Conservation (phyloP, 2,113 vertebrate genomes). For the Burhinus bistriatus region DNA sequence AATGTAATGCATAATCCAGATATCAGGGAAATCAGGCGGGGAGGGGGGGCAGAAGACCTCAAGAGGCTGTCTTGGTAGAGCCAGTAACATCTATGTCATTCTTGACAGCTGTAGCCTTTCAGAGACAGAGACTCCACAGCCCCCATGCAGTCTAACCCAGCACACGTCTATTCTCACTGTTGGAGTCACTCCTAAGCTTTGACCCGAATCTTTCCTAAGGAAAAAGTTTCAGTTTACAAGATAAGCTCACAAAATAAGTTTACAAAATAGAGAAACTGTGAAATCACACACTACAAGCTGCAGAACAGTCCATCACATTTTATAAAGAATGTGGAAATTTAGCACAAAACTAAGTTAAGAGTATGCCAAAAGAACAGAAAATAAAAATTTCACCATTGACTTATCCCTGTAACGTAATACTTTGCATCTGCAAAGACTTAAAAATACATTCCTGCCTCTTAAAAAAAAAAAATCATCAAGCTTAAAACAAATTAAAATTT, state of each 20-base stretch:
- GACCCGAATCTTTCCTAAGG: neutral
- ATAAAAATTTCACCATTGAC: neutral
- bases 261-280: neutral
- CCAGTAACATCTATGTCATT: neutral
- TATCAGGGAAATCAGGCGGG: neutral
- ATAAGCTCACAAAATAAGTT: neutral
- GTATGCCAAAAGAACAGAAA: neutral
- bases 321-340: neutral
- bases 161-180: neutral
- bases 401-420: neutral
- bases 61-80: neutral
- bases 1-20: neutral
- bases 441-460: neutral
- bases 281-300: neutral
- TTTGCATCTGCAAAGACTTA: neutral
- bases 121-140: neutral
- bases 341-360: neutral
- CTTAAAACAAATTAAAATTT: neutral
- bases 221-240: conserved; percentile 16
- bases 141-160: neutral
- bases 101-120: neutral
- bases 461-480: neutral
- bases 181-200: neutral
- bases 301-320: neutral
- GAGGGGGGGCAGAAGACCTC: neutral